phyloP scores from a whole-genome alignment of 2,113 vertebrate genomes.

The Vanacampus margaritifer region DNA sequence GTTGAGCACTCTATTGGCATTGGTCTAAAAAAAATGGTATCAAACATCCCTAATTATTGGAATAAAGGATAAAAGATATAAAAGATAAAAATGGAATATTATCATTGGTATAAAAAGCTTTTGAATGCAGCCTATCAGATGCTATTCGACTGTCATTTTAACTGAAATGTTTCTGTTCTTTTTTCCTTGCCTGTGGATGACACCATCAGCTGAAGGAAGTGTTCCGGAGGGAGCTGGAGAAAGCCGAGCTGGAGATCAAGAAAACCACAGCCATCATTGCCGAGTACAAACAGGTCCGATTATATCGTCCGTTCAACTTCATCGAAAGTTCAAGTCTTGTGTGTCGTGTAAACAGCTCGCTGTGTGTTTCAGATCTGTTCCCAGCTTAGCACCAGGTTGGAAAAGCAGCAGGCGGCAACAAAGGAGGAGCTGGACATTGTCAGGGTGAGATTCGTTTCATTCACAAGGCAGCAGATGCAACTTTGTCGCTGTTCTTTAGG shows the following conservation, averaged over 20 bases:
- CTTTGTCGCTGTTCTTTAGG: background rate
- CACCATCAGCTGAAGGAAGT: constrained; percentile 89
- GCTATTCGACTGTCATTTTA: background rate
- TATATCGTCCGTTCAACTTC: background rate
- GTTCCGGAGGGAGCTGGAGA: constrained; percentile 94
- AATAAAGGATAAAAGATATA: background rate
- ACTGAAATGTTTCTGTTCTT: background rate
- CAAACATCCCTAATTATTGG: too few relatives aligned
- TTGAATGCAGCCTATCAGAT: background rate
- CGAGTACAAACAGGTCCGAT: constrained; percentile 91
- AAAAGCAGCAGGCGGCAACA: constrained; percentile 90
- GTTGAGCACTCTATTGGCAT: too few relatives aligned
- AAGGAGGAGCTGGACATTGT: constrained; percentile 95
- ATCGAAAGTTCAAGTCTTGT: background rate
- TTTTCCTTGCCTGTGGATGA: constrained; percentile 1
- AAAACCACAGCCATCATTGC: constrained; percentile 97
- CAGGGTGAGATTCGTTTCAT: constrained; percentile 73
- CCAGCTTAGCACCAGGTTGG: constrained; percentile 91
- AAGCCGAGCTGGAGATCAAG: constrained; percentile 95
- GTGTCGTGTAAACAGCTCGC: background rate
- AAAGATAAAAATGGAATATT: too few relatives aligned
- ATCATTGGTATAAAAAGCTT: background rate
- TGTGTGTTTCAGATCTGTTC: constrained; percentile 86
- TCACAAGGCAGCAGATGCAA: background rate
- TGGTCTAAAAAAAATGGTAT: too few relatives aligned